Percentiles rank a stretch among this genome's conserved stretches.
phyloP scores from a whole-genome alignment of 2,113 vertebrate species.

The Miniopterus natalensis region DNA sequence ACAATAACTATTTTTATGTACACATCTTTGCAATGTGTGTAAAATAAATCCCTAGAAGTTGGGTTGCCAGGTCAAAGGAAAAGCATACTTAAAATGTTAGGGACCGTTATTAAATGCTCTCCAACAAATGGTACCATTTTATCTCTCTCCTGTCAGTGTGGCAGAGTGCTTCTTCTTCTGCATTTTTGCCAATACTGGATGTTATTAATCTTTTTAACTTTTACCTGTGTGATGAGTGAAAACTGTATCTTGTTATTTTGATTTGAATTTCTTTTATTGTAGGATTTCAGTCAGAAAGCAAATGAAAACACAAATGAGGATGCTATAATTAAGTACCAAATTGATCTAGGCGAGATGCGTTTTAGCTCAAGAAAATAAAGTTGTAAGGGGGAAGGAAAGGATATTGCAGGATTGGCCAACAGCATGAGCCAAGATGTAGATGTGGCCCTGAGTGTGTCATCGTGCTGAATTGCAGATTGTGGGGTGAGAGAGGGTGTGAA shows the following conservation, averaged over 20 bases:
- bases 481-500: neutral
- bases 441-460: rapidly evolving
- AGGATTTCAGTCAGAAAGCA: neutral
- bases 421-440: neutral
- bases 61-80: neutral
- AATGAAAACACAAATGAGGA: neutral
- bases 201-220: neutral
- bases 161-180: neutral
- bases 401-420: neutral
- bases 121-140: neutral
- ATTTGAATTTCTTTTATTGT: constrained; percentile 13
- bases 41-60: neutral
- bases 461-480: neutral
- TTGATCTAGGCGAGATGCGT: neutral
- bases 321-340: neutral
- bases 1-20: neutral
- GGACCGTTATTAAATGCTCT: neutral
- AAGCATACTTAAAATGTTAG: neutral
- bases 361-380: neutral
- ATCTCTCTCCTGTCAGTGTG: neutral
- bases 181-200: neutral
- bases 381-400: neutral
- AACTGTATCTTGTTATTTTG: neutral
- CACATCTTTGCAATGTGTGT: neutral
- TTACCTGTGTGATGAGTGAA: neutral